phyloP scores from a whole-genome alignment of 2,888 invertebrate species.

The Cosmorhoe ocellata region DNA sequence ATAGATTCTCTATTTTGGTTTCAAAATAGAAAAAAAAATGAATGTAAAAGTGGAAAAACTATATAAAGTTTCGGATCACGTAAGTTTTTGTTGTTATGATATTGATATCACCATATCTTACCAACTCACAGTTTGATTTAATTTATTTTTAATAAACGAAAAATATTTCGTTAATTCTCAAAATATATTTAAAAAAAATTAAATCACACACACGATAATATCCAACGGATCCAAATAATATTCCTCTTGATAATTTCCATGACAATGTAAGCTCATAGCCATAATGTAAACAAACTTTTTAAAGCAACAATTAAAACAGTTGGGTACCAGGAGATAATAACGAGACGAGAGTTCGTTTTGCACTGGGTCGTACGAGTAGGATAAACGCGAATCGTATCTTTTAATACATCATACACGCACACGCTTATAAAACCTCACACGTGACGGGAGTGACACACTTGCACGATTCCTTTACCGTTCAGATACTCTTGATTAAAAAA shows the following conservation, averaged over 20 bases:
- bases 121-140: too few species aligned
- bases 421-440: not conserved
- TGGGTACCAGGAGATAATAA: constrained; percentile 44
- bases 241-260: constrained; percentile 34
- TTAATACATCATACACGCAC: constrained; percentile 18
- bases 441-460: not conserved
- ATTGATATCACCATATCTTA: too few species aligned
- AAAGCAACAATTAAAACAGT: constrained; percentile 9
- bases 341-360: constrained; percentile 38
- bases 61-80: too few species aligned
- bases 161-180: too few species aligned
- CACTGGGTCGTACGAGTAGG: constrained; percentile 45
- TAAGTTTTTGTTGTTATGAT: too few species aligned
- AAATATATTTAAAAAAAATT: constrained; percentile 24
- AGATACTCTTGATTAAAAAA: not conserved
- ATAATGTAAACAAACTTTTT: constrained; percentile 36
- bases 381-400: constrained; percentile 39
- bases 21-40: too few species aligned
- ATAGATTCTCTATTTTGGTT: too few species aligned
- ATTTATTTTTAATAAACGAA: too few species aligned
- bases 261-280: constrained; percentile 45
- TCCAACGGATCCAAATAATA: constrained; percentile 35
- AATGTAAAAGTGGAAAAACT: too few species aligned
- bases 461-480: not conserved
- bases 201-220: constrained; percentile 47